Evolutionary conservation across 2,888 invertebrate genomes (phyloP), one percentile per base, ranked within the genome.

Genomic region (Nymphalis urticae): DNA sequence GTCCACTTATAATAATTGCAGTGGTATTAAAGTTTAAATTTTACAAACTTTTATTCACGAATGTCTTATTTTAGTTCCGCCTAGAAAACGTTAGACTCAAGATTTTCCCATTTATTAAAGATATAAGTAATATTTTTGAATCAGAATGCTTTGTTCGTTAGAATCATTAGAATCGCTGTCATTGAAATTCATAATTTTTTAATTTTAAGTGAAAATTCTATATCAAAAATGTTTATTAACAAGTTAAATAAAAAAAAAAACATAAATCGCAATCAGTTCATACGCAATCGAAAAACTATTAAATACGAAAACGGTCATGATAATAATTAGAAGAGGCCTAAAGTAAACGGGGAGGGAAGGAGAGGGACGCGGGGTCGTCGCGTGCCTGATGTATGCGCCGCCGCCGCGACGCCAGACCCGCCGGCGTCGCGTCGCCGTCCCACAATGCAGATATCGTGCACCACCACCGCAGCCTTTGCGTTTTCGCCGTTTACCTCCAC

Each of bases 321-420:
- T 89, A 85, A 88, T 87, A 88, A 88, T 89, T 87, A 75, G 66
- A 67, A 68, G 64, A 62, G 48, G 59, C 68, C 36, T 58, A 5
- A 36, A n/a, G 42, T 54, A 64, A 48, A 63, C 53, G 61, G 64
- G 24, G 62, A 10, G 56, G 62, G 68, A 72, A 73, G 48, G 42
- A 6, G 32, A 16, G 62, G 51, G 78, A 32, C 47, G 56, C 50
- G 77, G 71, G 73, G 79, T 73, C 77, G 84, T 91, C 85, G 92
- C 92, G 89, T 91, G 91, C 83, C 84, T 91, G 90, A 90, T 90
- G 87, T 90, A 90, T 90, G 89, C 90, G 89, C 88, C 91, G 90
- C 90, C 88, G 87, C 86, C 88, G 84, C 86, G 89, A 81, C 88
- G 87, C 85, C 89, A 89, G 90, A 89, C 91, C 86, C 87, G 90